Base-by-base conservation (phyloP, 1,140 invertebrate species). In the Drosophila subobscura region DNA sequence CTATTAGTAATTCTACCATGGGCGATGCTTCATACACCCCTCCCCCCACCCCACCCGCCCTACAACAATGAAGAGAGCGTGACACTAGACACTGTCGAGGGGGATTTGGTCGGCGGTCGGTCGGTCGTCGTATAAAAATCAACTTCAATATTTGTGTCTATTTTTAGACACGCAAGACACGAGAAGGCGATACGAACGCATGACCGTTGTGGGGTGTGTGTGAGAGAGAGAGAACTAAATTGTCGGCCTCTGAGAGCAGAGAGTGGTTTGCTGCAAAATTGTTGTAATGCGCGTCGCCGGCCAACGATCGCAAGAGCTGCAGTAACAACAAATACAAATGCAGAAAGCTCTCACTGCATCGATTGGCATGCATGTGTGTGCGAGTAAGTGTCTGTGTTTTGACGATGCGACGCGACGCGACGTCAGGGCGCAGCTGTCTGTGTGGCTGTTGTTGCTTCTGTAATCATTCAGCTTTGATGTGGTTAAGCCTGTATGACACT, bases 101-200 rank as follows among this genome's bases (percentile, higher is more conserved):
- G 22, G 27, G 2, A 8, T 42, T 29, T 14, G 20, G 12, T 4
- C 20, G 29, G 55, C 33, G 8, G 23, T 5, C 20, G 14, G 20
- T 37, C 63, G 79, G 72, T 54, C 73, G 80, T 56, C 70, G 64
- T 84, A 81, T 77, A 74, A 74, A 86, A 88, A 88, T 86, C 78
- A 86, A 89, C 81, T 84, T 73, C 88, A 90, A 90, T 88, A 90
- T 86, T 90, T 90, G 81, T 83, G 68, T 80, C 86, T 90, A 90
- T 90, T 90, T 90, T 83, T 90, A 90, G 86, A 88, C 66, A 79
- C 67, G 77, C 67, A 88, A 79, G 76, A 72, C 64, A 75, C 0
- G 29, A 37, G 33, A 3, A 37, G 77, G 67, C 63, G 66, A 76
- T 66, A 58, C 61, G 63, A 80, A 86, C 78, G 83, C 80, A 85